Base-by-base conservation (phyloP, 2,888 invertebrate species). In the Brachylomia viminalis region DNA sequence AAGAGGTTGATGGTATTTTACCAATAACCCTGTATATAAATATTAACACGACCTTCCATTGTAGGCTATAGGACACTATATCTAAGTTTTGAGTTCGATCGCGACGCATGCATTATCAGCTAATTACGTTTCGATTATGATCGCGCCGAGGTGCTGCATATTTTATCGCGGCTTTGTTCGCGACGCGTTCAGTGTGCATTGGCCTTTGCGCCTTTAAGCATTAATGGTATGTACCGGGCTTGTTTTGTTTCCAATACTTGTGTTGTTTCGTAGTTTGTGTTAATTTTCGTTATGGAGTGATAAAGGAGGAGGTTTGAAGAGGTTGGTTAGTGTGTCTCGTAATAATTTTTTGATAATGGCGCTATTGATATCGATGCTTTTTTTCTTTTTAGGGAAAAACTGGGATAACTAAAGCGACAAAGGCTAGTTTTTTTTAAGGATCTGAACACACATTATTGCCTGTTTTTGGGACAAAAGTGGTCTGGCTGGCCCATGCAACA, bases 91-190 rank as follows among this genome's bases (percentile, higher is more conserved):
- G 64, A 56, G 84, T 84, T 86, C 85, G 81, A 86, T 87, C 84
- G 80, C 83, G 81, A 81, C 76, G 88, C 85, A 85, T 88, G 86
- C 88, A 91, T 92, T 92, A 92, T 88, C 88, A 86, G 86, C 90
- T 92, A 91, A 92, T 92, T 91, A 91, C 82, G 80, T 87, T 89
- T 90, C 89, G 91, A 92, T 92, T 91, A 92, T 90, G 90, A 91
- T 90, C 90, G 90, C 86, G 88, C 73, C 84, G 90, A 88, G 87
- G 82, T 86, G 88, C 81, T 93, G 92, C 91, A 93, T 93, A 92
- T 90, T 92, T 92, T 87, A 91, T 89, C 68, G 80, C 77, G 77
- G 80, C 80, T 90, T 92, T 92, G 91, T 92, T 86, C 86, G 82
- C 77, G 70, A 82, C 76, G 84, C 83, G 76, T 61, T 76, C 84